Percentiles rank a stretch among this genome's conserved stretches.
Evolutionary conservation across 2,888 invertebrate genomes (phyloP).

Genomic region (Macaria liturata): DNA sequence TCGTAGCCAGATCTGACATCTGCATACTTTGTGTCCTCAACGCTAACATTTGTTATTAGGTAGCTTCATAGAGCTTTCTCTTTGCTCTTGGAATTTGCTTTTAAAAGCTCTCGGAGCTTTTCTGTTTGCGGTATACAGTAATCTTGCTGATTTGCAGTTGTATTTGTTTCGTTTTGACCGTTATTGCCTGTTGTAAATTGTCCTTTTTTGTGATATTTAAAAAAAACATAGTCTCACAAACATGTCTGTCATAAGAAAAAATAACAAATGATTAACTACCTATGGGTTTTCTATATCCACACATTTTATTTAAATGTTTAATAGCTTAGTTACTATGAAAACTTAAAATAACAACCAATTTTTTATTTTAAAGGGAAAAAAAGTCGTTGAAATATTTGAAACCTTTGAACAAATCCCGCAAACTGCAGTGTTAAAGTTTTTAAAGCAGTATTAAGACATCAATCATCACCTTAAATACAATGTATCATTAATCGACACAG

Average conservation of each 20-base stretch:
- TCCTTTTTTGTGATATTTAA: not conserved
- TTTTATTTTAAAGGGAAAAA: too few species aligned
- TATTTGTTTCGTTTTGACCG: conserved; percentile 9
- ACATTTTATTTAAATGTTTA: too few species aligned
- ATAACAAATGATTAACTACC: too few species aligned
- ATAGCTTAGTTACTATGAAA: too few species aligned
- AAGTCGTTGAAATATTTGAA: too few species aligned
- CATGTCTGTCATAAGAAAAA: too few species aligned
- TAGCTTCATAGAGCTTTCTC: conserved; percentile 30
- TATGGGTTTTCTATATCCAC: too few species aligned
- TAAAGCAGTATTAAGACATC: conserved; percentile 6
- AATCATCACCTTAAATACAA: conserved; percentile 7
- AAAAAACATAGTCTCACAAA: too few species aligned
- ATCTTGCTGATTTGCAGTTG: conserved; percentile 19
- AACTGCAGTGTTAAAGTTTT: too few species aligned
- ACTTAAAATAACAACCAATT: too few species aligned
- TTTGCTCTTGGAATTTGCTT: conserved; percentile 32
- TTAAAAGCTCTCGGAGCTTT: conserved; percentile 25
- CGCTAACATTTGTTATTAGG: conserved; percentile 35
- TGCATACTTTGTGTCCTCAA: conserved; percentile 25
- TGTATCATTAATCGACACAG: conserved; percentile 1
- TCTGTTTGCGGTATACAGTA: conserved; percentile 32
- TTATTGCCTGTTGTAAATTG: not conserved
- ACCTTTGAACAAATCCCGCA: too few species aligned
- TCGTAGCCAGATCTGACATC: conserved; percentile 10